A percentile compares a stretch with the other conserved stretches of the same genome.
Conservation (phyloP, 1,140 invertebrate species). For the Holcopasites calliopsidis region DNA sequence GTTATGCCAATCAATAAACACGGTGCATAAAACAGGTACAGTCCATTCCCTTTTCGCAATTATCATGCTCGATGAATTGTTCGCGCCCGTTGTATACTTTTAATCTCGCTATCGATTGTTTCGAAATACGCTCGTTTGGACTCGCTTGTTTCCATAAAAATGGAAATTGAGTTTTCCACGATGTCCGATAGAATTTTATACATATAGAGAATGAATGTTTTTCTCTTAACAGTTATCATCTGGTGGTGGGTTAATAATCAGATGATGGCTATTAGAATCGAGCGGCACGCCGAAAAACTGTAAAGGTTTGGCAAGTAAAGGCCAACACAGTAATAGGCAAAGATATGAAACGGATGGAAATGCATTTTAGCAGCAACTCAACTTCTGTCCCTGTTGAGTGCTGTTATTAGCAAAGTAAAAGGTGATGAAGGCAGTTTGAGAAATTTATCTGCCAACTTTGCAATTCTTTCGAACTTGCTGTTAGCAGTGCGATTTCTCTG, state of each 20-base stretch:
- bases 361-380: too few relatives aligned
- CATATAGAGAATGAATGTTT: background rate
- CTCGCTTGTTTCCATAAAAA: slow-evolving; percentile 17
- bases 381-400: too few relatives aligned
- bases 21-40: background rate
- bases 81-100: slow-evolving; percentile 16
- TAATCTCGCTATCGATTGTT: slow-evolving; percentile 16
- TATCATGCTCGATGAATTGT: slow-evolving; percentile 9
- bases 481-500: too few relatives aligned
- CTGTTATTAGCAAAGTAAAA: too few relatives aligned
- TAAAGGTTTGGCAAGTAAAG: too few relatives aligned
- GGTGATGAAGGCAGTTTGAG: too few relatives aligned
- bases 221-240: background rate
- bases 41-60: background rate
- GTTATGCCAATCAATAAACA: background rate
- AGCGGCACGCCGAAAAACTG: too few relatives aligned
- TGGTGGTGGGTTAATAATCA: background rate
- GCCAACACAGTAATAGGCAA: too few relatives aligned
- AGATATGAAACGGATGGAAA: too few relatives aligned
- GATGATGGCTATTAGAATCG: background rate
- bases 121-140: slow-evolving; percentile 7
- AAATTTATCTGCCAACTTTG: too few relatives aligned
- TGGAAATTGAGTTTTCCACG: background rate
- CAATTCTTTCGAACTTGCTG: too few relatives aligned
- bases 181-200: slow-evolving; percentile 5